Percentiles rank a stretch among this genome's conserved stretches.
Evolutionary conservation across 2,888 invertebrate species (phyloP).

Genomic region (Eurytoma adleriae): DNA sequence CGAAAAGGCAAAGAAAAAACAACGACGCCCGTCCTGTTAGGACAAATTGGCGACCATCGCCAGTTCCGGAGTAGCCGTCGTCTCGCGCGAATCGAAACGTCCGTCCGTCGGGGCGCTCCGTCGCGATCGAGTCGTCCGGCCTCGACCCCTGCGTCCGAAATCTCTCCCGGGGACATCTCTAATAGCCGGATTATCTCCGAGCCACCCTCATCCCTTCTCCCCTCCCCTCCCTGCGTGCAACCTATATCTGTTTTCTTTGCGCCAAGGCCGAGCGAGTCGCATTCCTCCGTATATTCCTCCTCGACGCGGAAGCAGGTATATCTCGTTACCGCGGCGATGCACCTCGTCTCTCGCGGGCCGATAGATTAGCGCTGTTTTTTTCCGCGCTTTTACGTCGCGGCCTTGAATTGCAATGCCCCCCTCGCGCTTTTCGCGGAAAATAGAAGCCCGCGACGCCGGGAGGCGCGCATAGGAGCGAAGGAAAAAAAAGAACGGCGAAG

Average conservation of each 20-base stretch:
- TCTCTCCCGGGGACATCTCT: slow-evolving; percentile 74
- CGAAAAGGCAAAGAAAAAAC: slow-evolving; percentile 55
- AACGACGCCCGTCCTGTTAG: slow-evolving; percentile 67
- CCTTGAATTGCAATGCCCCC: slow-evolving; percentile 7
- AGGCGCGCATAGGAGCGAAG: not conserved
- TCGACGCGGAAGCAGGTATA: slow-evolving; percentile 37
- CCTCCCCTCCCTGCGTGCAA: slow-evolving; percentile 61
- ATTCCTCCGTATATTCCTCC: slow-evolving; percentile 11
- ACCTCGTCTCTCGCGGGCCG: no score
- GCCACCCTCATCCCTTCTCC: slow-evolving; percentile 52
- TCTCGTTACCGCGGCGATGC: slow-evolving; percentile 25
- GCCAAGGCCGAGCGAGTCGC: not conserved
- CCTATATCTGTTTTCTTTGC: slow-evolving; percentile 42
- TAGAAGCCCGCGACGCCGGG: not conserved
- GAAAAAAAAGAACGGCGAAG: not conserved
- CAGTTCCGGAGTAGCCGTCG: not conserved
- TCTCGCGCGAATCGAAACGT: not conserved
- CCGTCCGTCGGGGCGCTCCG: not conserved
- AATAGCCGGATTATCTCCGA: slow-evolving; percentile 74
- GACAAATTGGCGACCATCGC: slow-evolving; percentile 70
- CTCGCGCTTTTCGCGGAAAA: slow-evolving; percentile 18
- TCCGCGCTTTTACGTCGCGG: not conserved
- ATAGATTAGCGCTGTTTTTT: slow-evolving; percentile 10
- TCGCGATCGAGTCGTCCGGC: not conserved
- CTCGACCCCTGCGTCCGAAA: slow-evolving; percentile 64